Evolutionary conservation across 2,113 vertebrate species (phyloP).

Genomic region (Onychorhynchus coronatus): DNA sequence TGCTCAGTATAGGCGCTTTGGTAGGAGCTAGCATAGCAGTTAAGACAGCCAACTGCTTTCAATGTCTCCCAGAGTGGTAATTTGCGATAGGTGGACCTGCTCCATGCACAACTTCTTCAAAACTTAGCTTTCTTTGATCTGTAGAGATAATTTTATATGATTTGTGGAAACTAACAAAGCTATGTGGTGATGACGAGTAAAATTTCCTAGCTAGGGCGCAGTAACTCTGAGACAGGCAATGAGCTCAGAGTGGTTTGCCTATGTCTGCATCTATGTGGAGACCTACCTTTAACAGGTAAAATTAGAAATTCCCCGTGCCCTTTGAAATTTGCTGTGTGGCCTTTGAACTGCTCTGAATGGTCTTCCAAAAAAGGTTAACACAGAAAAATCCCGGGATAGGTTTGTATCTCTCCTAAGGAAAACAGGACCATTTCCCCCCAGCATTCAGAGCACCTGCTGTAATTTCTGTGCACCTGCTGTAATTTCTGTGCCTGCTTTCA

Average conservation of each 20-base stretch:
- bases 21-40: background rate
- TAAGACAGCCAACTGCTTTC: background rate
- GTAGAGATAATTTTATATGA: background rate
- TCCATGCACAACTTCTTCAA: background rate
- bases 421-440: background rate
- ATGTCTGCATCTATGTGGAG: background rate
- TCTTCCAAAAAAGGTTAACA: background rate
- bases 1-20: background rate
- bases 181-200: background rate
- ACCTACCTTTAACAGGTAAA: background rate
- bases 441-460: background rate
- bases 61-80: background rate
- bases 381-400: background rate
- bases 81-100: background rate
- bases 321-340: background rate
- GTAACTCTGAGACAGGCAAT: background rate
- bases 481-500: background rate
- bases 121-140: background rate
- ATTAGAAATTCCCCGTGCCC: background rate
- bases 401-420: background rate
- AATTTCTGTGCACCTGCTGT: background rate
- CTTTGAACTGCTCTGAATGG: background rate
- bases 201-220: background rate
- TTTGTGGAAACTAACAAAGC: background rate
- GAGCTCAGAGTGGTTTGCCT: background rate